Base-by-base conservation (phyloP, 2,113 vertebrate species). In the Toxotes chatareus region DNA sequence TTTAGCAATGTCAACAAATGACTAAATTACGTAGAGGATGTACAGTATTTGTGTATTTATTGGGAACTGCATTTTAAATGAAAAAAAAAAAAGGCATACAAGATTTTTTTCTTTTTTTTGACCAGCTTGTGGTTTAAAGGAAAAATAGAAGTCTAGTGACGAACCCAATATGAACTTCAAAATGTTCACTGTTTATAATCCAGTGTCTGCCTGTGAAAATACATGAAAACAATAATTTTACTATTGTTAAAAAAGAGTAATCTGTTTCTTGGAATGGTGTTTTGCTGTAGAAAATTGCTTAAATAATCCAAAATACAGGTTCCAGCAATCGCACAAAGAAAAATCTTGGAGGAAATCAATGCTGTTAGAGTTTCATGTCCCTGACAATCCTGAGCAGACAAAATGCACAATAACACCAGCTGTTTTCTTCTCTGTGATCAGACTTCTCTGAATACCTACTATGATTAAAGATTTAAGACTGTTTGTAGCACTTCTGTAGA, bases 311-410 rank as follows among this genome's bases (percentile, higher is more conserved):
- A 65, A 76, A 31, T 7, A 59, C 23, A 70, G 0, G 11, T 63
- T 62, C 16, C 46, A 56, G 57, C 46, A 63, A 70, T 71, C 42
- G 63, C 40, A 42, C 60, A 68, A 73, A 72, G 7, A 62, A 59
- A 27, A 21, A 49, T 69, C 60, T 36, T 23, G 16, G 32, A 59
- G 31, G 44, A 69, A 91, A 87, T 90, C 82, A 73, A 69, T 90
- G 69, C 21, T 51, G 31, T 27, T 17, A 56, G 13, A 62, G 51
- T 42, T 76, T 40, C 32, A 27, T 17, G 13, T 75, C 69, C 23
- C 44, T 40, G 40, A 53, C 46, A 65, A 71, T 74, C 47, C 63
- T 38, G 7, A 13, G 21, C 38, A 55, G 14, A 23, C n/a, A 80
- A 62, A 76, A 68, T 11, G 42, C 49, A 60, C n/a, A 71, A 53